phyloP scores from a whole-genome alignment of 2,797 vertebrate species.

The Danio albolineatus region DNA sequence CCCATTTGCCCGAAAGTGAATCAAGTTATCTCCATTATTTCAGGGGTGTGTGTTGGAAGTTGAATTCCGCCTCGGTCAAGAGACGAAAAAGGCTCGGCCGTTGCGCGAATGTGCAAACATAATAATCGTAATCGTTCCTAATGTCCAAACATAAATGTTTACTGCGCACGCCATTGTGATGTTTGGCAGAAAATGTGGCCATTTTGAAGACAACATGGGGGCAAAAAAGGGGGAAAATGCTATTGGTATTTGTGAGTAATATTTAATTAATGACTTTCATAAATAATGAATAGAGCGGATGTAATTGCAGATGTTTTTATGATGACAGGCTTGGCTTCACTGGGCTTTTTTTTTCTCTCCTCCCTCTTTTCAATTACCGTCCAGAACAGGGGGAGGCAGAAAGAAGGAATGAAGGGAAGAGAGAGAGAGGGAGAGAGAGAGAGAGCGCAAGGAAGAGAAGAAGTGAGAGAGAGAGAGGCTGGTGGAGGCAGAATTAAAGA shows the following conservation, averaged over 20 bases:
- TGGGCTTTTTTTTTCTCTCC: constrained; percentile 45
- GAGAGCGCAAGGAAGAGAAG: constrained; percentile 60
- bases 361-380: constrained; percentile 64
- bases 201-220: constrained; percentile 39
- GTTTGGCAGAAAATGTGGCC: constrained; percentile 34
- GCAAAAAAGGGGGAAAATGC: constrained; percentile 36
- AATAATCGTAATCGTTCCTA: constrained; percentile 32
- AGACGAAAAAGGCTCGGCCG: constrained; percentile 13
- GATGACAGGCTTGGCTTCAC: constrained; percentile 45
- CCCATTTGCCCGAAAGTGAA: constrained; percentile 46
- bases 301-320: constrained; percentile 64
- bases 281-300: constrained; percentile 59
- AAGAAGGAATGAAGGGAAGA: constrained; percentile 63
- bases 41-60: constrained; percentile 3
- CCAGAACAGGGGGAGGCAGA: constrained; percentile 55
- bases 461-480: constrained; percentile 53
- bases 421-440: constrained; percentile 49
- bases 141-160: constrained; percentile 49
- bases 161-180: constrained; percentile 32
- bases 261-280: constrained; percentile 65
- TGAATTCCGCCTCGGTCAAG: constrained; percentile 5
- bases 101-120: neutral
- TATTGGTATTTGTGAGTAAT: constrained; percentile 68
- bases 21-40: constrained; percentile 55
- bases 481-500: constrained; percentile 83